Conservation (phyloP, 2,797 vertebrate genomes). For the Gallinago solitaria region DNA sequence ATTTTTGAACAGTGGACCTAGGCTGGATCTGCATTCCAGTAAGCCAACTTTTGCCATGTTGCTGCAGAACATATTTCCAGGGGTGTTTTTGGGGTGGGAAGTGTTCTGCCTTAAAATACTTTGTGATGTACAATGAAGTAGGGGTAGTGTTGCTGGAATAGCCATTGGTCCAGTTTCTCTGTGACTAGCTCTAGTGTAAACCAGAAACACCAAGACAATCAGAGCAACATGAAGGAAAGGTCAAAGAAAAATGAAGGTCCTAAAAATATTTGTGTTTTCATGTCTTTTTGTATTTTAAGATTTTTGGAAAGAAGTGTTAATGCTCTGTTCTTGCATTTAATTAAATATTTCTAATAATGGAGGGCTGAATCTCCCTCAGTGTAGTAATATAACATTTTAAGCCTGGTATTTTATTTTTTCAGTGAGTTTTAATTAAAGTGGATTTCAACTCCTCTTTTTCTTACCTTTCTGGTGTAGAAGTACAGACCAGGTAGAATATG, state of each 20-base stretch:
- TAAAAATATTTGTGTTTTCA: not conserved
- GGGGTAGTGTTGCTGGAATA: not conserved
- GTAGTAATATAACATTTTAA: not conserved
- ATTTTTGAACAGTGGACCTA: not conserved
- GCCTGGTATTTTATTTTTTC: not conserved
- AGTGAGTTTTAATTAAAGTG: not conserved
- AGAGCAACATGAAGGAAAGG: not conserved
- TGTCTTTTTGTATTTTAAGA: not conserved
- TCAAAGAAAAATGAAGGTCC: not conserved
- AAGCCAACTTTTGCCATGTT: not conserved
- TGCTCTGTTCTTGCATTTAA: not conserved
- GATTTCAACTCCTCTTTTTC: not conserved
- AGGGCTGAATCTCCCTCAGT: not conserved
- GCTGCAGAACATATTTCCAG: not conserved
- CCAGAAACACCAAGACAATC: not conserved
- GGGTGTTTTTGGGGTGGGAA: not conserved
- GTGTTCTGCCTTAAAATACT: not conserved
- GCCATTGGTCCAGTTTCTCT: not conserved
- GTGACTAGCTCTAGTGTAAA: not conserved
- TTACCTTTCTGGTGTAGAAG: not conserved
- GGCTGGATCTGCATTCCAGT: not conserved
- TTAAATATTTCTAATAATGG: not conserved
- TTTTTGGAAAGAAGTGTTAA: not conserved
- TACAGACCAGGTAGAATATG: not conserved
- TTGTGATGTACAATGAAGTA: not conserved